Conservation (phyloP, 2,888 invertebrate genomes). For the Athetis lepigone region DNA sequence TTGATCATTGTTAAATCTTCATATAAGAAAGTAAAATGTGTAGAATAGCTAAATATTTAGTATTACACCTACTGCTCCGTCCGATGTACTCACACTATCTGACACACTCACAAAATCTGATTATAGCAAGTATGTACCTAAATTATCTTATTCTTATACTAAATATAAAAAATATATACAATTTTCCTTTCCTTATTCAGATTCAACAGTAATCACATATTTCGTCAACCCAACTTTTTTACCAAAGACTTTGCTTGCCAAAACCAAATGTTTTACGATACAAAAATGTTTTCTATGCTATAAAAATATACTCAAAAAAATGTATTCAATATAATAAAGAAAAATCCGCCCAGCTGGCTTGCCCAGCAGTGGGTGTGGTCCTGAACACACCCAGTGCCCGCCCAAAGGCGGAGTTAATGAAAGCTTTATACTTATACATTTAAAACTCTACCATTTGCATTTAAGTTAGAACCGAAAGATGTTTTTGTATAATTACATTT, state of each 20-base stretch:
- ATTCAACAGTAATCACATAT: not conserved
- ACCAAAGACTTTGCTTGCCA: not conserved
- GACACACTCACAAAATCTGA: too few species aligned
- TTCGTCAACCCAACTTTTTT: too few species aligned
- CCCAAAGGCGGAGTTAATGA: conserved; percentile 81
- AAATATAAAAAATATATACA: too few species aligned
- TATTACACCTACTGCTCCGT: too few species aligned
- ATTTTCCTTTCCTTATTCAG: not conserved
- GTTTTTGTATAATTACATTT: conserved; percentile 51
- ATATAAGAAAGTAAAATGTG: too few species aligned
- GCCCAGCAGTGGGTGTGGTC: conserved; percentile 62
- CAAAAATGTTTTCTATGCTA: not conserved
- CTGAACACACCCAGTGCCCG: conserved; percentile 69
- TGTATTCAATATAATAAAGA: conserved; percentile 10
- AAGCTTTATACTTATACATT: conserved; percentile 66
- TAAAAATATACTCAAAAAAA: conserved; percentile 1
- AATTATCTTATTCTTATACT: too few species aligned
- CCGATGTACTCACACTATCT: too few species aligned
- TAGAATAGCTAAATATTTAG: too few species aligned
- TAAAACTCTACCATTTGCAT: conserved; percentile 52
- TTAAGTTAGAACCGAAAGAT: conserved; percentile 40
- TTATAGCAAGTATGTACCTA: too few species aligned
- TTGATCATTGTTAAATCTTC: too few species aligned
- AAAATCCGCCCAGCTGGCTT: conserved; percentile 52
- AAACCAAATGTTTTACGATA: not conserved